These are phyloP conservation scores for Poeciliopsis gracilis DNA, from an alignment of 2,797 vertebrate genomes.

Conservation along the genomic window DNA sequence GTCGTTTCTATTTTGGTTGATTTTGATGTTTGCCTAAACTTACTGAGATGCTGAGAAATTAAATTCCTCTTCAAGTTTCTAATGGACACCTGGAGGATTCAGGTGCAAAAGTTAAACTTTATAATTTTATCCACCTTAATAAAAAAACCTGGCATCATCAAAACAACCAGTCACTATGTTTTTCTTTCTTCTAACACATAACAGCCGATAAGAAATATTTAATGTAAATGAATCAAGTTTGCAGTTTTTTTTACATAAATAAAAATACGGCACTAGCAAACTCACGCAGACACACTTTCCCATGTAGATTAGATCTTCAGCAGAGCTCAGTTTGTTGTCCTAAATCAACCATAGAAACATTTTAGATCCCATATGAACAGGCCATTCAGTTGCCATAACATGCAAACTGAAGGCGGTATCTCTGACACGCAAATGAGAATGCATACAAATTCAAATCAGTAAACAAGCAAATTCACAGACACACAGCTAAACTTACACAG, in stretches of 20 bases:
- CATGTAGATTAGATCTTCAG: background rate
- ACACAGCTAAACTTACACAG: background rate
- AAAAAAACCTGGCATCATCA: background rate
- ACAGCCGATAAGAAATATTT: background rate
- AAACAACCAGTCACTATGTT: background rate
- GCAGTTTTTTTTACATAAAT: background rate
- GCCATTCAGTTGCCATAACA: conserved; percentile 22
- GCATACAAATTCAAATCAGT: background rate
- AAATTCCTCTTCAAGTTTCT: background rate
- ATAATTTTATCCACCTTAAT: background rate
- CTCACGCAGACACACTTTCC: background rate
- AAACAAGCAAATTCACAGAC: conserved; percentile 12
- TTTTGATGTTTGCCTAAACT: background rate
- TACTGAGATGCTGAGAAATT: background rate
- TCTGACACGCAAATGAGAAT: conserved; percentile 15
- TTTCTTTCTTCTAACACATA: background rate
- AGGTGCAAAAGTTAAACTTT: background rate
- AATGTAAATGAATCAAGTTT: background rate
- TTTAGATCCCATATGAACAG: conserved; percentile 5
- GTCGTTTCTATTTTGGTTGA: background rate
- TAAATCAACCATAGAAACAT: background rate
- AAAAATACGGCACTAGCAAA: background rate
- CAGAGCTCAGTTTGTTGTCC: background rate
- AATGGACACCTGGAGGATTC: background rate
- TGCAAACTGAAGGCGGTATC: conserved; percentile 26